phyloP scores from a whole-genome alignment of 2,113 vertebrate species.

The Hucho hucho region DNA sequence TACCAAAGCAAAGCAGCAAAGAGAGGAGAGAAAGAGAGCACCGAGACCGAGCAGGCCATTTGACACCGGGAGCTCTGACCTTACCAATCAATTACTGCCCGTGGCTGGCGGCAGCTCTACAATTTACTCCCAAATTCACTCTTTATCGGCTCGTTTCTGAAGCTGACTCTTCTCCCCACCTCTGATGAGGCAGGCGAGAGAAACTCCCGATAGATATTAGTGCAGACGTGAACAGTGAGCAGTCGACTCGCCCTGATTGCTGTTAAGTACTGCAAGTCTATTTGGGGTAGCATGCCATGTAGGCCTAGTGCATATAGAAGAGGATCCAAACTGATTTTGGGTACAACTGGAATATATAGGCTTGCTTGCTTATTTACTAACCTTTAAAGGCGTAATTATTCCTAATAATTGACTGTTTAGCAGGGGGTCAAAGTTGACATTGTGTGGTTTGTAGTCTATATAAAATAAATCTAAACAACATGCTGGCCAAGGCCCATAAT shows the following conservation, averaged over 20 bases:
- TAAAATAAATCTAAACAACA: too few species aligned
- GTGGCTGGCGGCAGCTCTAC: slow-evolving; percentile 31
- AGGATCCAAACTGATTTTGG: not conserved
- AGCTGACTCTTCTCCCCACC: slow-evolving; percentile 21
- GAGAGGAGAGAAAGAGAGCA: slow-evolving; percentile 6
- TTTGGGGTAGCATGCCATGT: not conserved
- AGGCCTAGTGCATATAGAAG: not conserved
- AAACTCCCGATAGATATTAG: slow-evolving; percentile 34
- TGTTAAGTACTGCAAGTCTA: slow-evolving; percentile 1
- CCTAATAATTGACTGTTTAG: not conserved
- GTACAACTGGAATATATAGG: not conserved
- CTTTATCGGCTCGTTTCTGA: slow-evolving; percentile 35
- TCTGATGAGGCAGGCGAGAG: slow-evolving; percentile 33
- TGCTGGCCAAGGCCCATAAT: too few species aligned
- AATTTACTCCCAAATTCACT: slow-evolving; percentile 46
- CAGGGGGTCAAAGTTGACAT: not conserved
- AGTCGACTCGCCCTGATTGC: not conserved
- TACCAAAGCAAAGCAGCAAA: slow-evolving; percentile 47
- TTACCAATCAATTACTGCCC: slow-evolving; percentile 50
- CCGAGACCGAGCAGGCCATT: slow-evolving; percentile 32
- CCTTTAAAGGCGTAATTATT: too few species aligned
- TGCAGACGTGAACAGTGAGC: not conserved
- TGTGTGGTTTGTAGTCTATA: not conserved
- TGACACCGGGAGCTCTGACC: slow-evolving; percentile 36
- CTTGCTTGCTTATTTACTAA: not conserved